Percentiles rank a stretch among this genome's conserved stretches.
phyloP scores from a whole-genome alignment of 2,113 vertebrate genomes.

The Megaleporinus macrocephalus region DNA sequence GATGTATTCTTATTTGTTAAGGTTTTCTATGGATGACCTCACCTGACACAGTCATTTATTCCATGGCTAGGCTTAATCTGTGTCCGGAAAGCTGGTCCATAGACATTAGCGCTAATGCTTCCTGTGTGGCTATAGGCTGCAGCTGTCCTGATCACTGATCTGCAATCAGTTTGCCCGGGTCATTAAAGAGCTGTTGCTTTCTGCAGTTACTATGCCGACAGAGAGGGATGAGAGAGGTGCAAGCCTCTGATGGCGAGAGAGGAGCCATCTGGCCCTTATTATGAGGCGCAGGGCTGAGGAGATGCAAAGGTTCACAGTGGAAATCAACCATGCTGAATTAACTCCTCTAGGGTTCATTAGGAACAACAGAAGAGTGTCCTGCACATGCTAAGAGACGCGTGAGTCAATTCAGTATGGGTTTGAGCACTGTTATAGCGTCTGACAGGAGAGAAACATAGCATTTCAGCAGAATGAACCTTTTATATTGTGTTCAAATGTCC shows the following conservation, averaged over 20 bases:
- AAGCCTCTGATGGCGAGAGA: conserved; percentile 53
- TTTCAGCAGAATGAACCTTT: too few relatives aligned
- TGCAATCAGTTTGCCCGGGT: conserved; percentile 39
- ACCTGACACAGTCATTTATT: neutral
- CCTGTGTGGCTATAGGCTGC: neutral
- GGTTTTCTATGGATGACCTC: neutral
- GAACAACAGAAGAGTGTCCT: neutral
- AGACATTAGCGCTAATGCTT: conserved; percentile 19
- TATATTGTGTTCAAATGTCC: too few relatives aligned
- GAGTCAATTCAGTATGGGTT: neutral
- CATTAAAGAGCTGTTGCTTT: conserved; percentile 49
- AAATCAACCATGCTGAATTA: neutral
- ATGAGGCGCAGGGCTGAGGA: conserved; percentile 48
- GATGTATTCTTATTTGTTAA: too few relatives aligned
- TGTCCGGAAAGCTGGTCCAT: neutral
- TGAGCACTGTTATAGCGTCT: neutral
- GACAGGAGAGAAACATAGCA: neutral
- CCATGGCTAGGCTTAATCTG: conserved; percentile 13
- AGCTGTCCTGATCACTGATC: neutral
- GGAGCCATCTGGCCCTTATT: conserved; percentile 71
- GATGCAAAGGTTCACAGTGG: conserved; percentile 44
- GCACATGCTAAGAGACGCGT: neutral
- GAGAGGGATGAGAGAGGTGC: conserved; percentile 44
- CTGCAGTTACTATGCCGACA: conserved; percentile 53
- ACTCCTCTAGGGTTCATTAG: conserved; percentile 6